Conservation (phyloP, 2,888 invertebrate species). For the Erannis defoliaria region DNA sequence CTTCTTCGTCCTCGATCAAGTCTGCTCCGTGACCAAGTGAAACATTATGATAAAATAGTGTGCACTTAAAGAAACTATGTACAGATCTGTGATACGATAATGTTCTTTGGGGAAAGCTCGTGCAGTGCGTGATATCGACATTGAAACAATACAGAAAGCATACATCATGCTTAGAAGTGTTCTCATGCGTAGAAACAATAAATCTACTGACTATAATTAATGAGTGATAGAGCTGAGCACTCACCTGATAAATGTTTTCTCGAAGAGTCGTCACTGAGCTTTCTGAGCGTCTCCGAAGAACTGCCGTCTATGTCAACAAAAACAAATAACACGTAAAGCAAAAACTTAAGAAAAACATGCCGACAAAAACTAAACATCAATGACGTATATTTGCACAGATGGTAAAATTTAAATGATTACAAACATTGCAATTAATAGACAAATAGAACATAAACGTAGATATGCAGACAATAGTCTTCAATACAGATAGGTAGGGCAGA, state of each 20-base stretch:
- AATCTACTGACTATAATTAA: not conserved
- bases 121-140: constrained; percentile 41
- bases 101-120: constrained; percentile 43
- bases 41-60: constrained; percentile 57
- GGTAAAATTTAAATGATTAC: constrained; percentile 48
- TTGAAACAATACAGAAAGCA: constrained; percentile 59
- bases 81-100: constrained; percentile 50
- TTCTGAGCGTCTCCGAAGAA: constrained; percentile 79
- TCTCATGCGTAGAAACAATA: constrained; percentile 61
- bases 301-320: constrained; percentile 85
- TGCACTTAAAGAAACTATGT: constrained; percentile 54
- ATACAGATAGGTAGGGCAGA: constrained; percentile 53
- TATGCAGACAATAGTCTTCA: constrained; percentile 38
- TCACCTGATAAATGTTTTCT: constrained; percentile 86
- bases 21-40: constrained; percentile 72
- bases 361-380: constrained; percentile 59
- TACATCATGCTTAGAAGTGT: constrained; percentile 66
- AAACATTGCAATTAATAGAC: constrained; percentile 58
- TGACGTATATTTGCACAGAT: constrained; percentile 53
- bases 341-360: constrained; percentile 75
- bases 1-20: constrained; percentile 87
- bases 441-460: constrained; percentile 28
- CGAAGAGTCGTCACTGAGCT: constrained; percentile 83
- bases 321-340: constrained; percentile 81
- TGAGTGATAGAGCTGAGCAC: constrained; percentile 42